Conservation (phyloP, 1,140 invertebrate genomes). For the Drosophila cardini region DNA sequence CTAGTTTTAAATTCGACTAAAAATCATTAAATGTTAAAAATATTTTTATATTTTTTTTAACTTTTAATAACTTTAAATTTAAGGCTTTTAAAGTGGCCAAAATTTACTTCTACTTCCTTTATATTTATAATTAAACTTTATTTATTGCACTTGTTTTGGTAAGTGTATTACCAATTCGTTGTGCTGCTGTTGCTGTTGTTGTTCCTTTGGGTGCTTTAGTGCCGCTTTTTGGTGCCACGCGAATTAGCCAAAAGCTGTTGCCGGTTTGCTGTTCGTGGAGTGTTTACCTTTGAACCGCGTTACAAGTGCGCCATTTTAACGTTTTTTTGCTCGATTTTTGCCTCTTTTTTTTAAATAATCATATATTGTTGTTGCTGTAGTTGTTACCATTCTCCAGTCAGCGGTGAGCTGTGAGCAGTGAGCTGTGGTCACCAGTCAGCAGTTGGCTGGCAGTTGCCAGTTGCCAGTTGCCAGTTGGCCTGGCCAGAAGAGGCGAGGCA, state of each 20-base stretch:
- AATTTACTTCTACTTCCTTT: too few species aligned
- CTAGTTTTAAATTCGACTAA: too few species aligned
- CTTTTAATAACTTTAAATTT: too few species aligned
- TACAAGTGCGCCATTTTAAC: conserved; percentile 70
- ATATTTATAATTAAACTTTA: too few species aligned
- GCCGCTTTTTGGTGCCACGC: conserved; percentile 56
- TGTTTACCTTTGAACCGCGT: conserved; percentile 74
- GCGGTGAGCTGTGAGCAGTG: conserved; percentile 7
- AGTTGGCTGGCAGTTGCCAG: conserved; percentile 13
- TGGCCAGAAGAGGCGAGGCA: conserved; percentile 44
- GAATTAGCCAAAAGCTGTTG: conserved; percentile 78
- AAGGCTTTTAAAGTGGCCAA: too few species aligned
- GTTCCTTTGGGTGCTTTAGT: conserved; percentile 15
- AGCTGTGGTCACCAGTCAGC: conserved; percentile 7
- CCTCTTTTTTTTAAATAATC: conserved; percentile 27
- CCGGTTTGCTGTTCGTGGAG: conserved; percentile 54
- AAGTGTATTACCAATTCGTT: not conserved
- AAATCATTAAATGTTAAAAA: too few species aligned
- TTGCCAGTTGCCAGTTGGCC: conserved; percentile 12
- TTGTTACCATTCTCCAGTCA: conserved; percentile 32
- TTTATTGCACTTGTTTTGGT: not conserved
- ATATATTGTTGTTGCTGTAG: conserved; percentile 2
- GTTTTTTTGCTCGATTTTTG: conserved; percentile 10
- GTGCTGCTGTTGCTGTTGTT: not conserved
- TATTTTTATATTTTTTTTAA: too few species aligned